Base-by-base conservation (phyloP, 2,888 invertebrate species). In the Folsomia manolachei region DNA sequence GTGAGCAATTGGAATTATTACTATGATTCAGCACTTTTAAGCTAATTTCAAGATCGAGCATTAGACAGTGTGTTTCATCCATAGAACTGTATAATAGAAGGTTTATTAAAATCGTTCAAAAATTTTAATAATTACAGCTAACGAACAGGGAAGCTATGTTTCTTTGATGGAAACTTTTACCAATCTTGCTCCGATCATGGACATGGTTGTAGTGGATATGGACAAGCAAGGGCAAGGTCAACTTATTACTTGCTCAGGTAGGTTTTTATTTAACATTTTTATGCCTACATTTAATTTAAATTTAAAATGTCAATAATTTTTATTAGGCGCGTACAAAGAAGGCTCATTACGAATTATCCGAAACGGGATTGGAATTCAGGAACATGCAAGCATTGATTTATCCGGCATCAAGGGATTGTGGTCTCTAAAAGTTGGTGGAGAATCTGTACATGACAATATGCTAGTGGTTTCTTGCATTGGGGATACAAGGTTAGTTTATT, bases 281-380 rank as follows among this genome's bases (percentile, higher is more conserved):
- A 27, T 23, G 26, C 2, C 4, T 39, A 56, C 18, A 51, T 11
- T 51, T 11, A 51, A 11, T 56, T 7, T 19, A 56, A 56, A 19
- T 56, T 56, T 56, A 19, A 19, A 56, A 56, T 56, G 21, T n/a
- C 19, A 14, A 56, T 51, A 51, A 11, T 51, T 51, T 9, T 18
- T 51, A 51, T 51, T 39, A 88, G 90, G 94, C 11, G 93, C 94
- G 1, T 97, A 92, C 84, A 99, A 98, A 84, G 97, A 98, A 86
- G 99, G 99, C 0, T 97, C 97, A 0, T 86, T 99, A 51, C 88
- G 98, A 69, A 95, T 99, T 74, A 98, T 99, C 78, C 89, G 98
- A 79, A 99, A 98, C 85, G 99, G 99, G 1, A 99, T 99, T 82
- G 99, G 99, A 1, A 97, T 98, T 74, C 96, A 97, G 81, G 98